phyloP scores from a whole-genome alignment of 2,797 vertebrate species.

The Enteromius radiatus region DNA sequence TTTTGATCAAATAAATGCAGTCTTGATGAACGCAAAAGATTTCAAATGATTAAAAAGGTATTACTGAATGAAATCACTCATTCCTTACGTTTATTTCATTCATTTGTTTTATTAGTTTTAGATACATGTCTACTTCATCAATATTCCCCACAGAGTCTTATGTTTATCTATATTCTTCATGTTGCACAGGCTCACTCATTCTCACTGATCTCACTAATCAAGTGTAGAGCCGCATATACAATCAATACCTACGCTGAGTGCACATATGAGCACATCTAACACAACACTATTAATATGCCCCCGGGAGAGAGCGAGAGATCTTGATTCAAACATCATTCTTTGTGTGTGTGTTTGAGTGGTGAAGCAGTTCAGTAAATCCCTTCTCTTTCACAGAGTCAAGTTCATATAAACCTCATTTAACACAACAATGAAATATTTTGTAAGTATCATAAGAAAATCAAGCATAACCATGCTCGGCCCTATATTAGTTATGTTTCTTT shows the following conservation, averaged over 20 bases:
- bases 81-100: not conserved
- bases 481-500: not conserved
- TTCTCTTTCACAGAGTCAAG: constrained; percentile 2
- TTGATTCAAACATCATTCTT: not conserved
- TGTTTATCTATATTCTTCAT: constrained; percentile 29
- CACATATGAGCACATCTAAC: constrained; percentile 7
- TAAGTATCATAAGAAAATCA: not conserved
- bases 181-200: not conserved
- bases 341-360: not conserved
- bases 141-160: constrained; percentile 17
- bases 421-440: constrained; percentile 10
- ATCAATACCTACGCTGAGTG: not conserved
- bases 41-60: not conserved
- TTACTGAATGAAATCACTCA: not conserved
- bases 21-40: too few species aligned
- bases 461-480: not conserved
- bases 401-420: constrained; percentile 30
- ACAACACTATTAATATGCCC: constrained; percentile 1
- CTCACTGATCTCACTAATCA: constrained; percentile 9
- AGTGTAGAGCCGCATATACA: not conserved
- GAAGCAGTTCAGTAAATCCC: not conserved
- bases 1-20: not conserved
- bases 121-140: constrained; percentile 13
- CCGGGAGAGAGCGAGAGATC: not conserved
- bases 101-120: constrained; percentile 1